These are phyloP conservation scores for Leptopterna dolabrata DNA, from an alignment of 2,888 invertebrate species.

Conservation along the genomic window DNA sequence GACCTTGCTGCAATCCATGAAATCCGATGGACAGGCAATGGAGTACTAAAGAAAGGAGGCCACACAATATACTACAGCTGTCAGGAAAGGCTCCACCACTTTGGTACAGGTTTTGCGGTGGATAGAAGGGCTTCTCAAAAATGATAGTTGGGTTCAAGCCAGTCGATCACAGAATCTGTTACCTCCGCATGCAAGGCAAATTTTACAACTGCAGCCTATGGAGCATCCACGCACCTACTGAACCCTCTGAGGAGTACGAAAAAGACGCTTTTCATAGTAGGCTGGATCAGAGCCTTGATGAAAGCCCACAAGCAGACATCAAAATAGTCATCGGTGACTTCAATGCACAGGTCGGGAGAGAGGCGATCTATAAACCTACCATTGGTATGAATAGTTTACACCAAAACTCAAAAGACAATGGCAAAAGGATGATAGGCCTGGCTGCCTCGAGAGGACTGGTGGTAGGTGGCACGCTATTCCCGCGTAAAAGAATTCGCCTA, in stretches of 20 bases:
- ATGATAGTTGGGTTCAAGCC: no score
- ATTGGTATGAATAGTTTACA: no score
- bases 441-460: background rate
- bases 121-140: background rate
- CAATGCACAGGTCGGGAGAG: no score
- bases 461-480: no score
- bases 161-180: no score
- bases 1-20: background rate
- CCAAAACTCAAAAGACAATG: background rate
- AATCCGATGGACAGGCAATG: background rate
- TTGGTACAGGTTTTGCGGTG: background rate
- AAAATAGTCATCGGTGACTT: no score
- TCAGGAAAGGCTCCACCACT: no score
- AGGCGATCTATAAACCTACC: background rate
- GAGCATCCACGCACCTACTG: background rate
- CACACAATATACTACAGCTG: background rate
- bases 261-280: background rate
- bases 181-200: slow-evolving; percentile 1
- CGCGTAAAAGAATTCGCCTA: background rate
- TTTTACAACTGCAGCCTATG: background rate
- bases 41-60: background rate
- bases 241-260: background rate
- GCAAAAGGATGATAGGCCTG: background rate
- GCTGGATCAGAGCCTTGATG: background rate
- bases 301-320: no score